Percentiles rank a stretch among this genome's conserved stretches.
Evolutionary conservation across 2,797 vertebrate species (phyloP).

Genomic region (Schizothorax lantsangensis): DNA sequence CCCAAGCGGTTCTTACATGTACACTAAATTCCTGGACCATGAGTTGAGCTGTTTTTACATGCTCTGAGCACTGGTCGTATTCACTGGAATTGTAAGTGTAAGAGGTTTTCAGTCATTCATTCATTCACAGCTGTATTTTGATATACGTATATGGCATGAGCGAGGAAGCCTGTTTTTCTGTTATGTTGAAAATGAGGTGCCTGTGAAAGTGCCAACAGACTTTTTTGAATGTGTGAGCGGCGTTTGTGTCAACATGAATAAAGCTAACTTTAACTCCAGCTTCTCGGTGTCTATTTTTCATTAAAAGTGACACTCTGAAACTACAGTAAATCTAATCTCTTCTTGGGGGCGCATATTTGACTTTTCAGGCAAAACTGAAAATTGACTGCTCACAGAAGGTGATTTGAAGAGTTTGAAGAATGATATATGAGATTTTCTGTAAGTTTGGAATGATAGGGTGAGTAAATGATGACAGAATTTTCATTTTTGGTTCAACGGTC

Average conservation of each 20-base stretch:
- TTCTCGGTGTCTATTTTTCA: not conserved
- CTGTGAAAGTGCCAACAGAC: constrained; percentile 60
- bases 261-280: constrained; percentile 50
- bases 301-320: not conserved
- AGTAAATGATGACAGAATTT: not conserved
- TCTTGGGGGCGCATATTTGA: not conserved
- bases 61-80: not conserved
- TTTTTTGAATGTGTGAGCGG: constrained; percentile 58
- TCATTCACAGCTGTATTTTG: not conserved
- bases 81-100: not conserved
- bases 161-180: constrained; percentile 19
- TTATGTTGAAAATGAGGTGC: constrained; percentile 47
- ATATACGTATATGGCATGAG: not conserved
- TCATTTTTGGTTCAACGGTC: too few species aligned
- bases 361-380: too few species aligned
- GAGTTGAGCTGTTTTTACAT: constrained; percentile 4
- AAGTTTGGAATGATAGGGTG: not conserved
- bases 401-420: not conserved
- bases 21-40: constrained; percentile 5
- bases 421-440: not conserved
- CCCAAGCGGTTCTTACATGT: not conserved
- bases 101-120: not conserved
- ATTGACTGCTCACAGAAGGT: not conserved
- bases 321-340: too few species aligned
- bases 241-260: constrained; percentile 60